phyloP scores from a whole-genome alignment of 2,113 vertebrate species.

The Rhea pennata region DNA sequence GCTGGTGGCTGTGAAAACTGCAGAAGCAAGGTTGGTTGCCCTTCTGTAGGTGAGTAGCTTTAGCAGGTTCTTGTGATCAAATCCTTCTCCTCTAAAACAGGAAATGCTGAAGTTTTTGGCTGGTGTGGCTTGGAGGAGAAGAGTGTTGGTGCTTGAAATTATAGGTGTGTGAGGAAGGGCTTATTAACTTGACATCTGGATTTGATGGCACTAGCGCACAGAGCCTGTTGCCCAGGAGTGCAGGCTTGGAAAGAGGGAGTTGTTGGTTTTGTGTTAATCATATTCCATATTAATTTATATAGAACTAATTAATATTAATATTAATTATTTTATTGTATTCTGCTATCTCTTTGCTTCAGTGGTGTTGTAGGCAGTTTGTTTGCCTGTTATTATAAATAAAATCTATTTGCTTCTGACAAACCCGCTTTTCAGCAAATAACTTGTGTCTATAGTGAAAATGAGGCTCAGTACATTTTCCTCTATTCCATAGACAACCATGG shows the following conservation, averaged over 20 bases:
- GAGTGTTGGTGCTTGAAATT: neutral
- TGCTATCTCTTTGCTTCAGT: neutral
- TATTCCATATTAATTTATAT: neutral
- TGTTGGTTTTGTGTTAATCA: neutral
- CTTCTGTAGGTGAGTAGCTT: neutral
- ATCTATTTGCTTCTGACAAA: rapidly evolving
- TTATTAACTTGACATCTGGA: neutral
- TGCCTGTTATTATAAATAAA: neutral
- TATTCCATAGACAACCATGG: neutral
- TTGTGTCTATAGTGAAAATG: neutral
- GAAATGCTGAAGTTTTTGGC: neutral
- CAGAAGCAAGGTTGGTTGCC: neutral
- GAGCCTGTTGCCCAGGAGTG: neutral
- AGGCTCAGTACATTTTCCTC: neutral
- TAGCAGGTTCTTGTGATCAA: neutral
- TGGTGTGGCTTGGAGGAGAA: neutral
- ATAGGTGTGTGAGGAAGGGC: neutral
- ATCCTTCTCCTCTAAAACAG: neutral
- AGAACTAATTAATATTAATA: neutral
- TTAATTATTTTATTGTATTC: neutral
- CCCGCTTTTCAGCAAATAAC: neutral
- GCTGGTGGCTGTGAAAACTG: neutral
- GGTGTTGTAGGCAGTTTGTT: neutral
- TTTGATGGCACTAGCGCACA: neutral
- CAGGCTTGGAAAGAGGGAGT: neutral